Evolutionary conservation across 2,888 invertebrate genomes (phyloP).

Genomic region (Sialis fuliginosa): DNA sequence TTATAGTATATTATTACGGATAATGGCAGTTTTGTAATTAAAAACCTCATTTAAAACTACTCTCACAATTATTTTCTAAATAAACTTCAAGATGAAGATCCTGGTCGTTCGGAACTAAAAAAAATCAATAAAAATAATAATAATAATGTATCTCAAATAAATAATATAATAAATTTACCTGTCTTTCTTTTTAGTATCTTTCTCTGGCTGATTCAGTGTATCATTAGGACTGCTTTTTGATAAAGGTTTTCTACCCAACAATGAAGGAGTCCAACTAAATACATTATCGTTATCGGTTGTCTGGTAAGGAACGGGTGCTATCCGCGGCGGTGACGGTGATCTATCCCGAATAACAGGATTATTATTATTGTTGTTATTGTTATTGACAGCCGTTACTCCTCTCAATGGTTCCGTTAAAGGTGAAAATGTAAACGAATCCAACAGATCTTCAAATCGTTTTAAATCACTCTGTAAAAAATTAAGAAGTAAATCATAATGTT

Average conservation of each 20-base stretch:
- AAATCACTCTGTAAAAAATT: slow-evolving; percentile 5
- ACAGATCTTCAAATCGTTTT: slow-evolving; percentile 7
- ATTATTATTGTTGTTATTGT: not conserved
- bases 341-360: slow-evolving; percentile 1
- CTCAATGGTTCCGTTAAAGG: not conserved
- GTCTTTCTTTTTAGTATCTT: slow-evolving; percentile 4
- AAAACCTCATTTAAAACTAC: no score
- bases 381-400: not conserved
- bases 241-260: slow-evolving; percentile 3
- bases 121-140: no score
- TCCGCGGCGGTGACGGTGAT: slow-evolving; percentile 7
- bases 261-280: slow-evolving; percentile 9
- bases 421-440: slow-evolving; percentile 6
- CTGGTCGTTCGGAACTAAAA: no score
- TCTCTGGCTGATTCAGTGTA: slow-evolving; percentile 2
- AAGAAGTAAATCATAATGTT: not conserved
- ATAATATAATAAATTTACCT: not conserved
- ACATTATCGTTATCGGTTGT: slow-evolving; percentile 2
- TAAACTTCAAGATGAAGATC: no score
- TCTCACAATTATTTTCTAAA: no score
- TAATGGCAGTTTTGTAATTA: no score
- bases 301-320: slow-evolving; percentile 5
- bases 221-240: not conserved
- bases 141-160: no score
- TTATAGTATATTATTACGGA: no score